phyloP scores from a whole-genome alignment of 2,113 vertebrate species.

The Pseudonaja textilis region DNA sequence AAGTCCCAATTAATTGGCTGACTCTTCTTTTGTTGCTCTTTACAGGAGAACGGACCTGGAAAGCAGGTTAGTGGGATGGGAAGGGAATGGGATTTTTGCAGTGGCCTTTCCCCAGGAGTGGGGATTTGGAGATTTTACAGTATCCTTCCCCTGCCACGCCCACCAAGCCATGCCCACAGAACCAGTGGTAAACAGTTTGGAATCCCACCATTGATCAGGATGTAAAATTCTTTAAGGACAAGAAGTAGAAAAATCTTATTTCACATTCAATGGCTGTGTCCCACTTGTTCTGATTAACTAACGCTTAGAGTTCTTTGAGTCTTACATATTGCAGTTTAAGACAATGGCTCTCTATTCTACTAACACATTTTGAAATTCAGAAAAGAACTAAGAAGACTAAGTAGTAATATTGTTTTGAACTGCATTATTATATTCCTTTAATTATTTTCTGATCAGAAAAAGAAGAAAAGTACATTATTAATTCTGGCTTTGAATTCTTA shows the following conservation, averaged over 20 bases:
- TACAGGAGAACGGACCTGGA: no score
- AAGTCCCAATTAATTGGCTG: no score
- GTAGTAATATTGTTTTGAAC: background rate
- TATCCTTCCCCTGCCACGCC: no score
- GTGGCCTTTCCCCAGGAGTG: no score
- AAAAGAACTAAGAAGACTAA: background rate
- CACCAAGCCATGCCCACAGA: no score
- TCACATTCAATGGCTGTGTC: background rate
- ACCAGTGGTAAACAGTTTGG: no score
- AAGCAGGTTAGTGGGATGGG: no score
- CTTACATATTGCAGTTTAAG: background rate
- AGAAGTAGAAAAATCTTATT: background rate
- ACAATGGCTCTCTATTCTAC: background rate
- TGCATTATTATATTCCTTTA: background rate
- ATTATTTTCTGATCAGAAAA: background rate
- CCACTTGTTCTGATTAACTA: background rate
- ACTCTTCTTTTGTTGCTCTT: no score
- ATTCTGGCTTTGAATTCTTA: slow-evolving; percentile 2
- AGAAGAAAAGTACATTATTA: background rate
- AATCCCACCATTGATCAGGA: no score
- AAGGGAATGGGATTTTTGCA: no score
- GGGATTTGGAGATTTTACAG: no score
- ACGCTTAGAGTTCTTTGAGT: background rate
- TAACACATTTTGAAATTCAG: background rate
- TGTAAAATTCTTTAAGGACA: background rate